Evolutionary conservation across 2,113 vertebrate species (phyloP), one percentile per base, ranked within the genome.

Genomic region (Platysternon megacephalum): DNA sequence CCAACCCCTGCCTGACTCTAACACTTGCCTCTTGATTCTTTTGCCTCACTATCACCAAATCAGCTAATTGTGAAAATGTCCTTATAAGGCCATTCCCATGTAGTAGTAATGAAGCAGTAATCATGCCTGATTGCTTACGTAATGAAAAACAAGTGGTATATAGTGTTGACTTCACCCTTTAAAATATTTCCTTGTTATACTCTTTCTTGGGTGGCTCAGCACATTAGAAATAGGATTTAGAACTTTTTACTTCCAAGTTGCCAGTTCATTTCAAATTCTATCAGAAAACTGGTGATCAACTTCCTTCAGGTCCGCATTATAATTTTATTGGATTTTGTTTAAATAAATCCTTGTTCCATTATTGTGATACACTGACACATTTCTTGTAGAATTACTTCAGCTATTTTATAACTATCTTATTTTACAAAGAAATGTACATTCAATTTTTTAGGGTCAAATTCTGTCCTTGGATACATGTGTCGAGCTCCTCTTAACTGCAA

Each of bases 271-370:
- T 94, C 79, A 92, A 95, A 90, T n/a, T 79, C 81, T 88, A 56
- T 86, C 79, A 82, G 58, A 65, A 95, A 92, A 94, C 76, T 79
- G 11, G 87, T 93, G 92, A 84, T 55, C 52, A 48, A 68, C 51
- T 96, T 93, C 88, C 81, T 87, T 79, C 83, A 84, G 35, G 51
- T 94, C 88, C 88, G 46, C 14, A 55, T 29, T 82, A 91, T 85
- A 95, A 87, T 51, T 91, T 58, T 35, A 86, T 28, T 42, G 19
- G 21, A 42, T 90, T 81, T 83, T 96, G 21, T 92, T 97, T 92
- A 97, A 97, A 94, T 21, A 93, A 93, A 93, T n/a, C 72, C 7
- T 21, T 46, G 55, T 51, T 84, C 39, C 29, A 14, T 26, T 42
- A 26, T 61, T 58, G 28, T 49, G 74, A 51, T 46, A 80, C 52